Evolutionary conservation across 2,797 vertebrate species (phyloP).

Genomic region (Scyliorhinus canicula): DNA sequence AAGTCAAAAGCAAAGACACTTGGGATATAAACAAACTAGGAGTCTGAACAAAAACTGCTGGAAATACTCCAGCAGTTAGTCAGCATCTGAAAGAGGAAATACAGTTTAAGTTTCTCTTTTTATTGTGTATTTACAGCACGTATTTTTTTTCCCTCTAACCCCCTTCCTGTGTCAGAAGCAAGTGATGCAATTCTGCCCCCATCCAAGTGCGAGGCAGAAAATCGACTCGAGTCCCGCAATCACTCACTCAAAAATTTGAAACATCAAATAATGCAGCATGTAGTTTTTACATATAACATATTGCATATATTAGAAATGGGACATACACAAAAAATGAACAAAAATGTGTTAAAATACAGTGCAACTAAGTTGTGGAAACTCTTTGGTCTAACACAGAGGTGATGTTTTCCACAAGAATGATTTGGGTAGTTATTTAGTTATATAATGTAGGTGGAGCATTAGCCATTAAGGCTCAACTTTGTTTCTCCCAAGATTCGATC

Average conservation of each 20-base stretch:
- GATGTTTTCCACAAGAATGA: not conserved
- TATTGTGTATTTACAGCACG: not conserved
- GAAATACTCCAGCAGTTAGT: not conserved
- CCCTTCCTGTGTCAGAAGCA: not conserved
- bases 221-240: not conserved
- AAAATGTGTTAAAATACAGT: not conserved
- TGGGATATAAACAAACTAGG: not conserved
- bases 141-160: not conserved
- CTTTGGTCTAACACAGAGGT: constrained; percentile 32
- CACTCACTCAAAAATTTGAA: not conserved
- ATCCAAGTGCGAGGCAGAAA: not conserved
- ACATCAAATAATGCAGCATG: constrained; percentile 30
- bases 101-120: not conserved
- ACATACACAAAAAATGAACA: not conserved
- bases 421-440: not conserved
- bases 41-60: not conserved
- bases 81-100: not conserved
- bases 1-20: not conserved
- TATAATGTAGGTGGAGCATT: not conserved
- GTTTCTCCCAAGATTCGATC: not conserved
- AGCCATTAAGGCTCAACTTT: not conserved
- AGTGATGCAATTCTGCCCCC: not conserved
- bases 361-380: not conserved
- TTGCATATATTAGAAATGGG: not conserved
- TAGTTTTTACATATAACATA: constrained; percentile 6